phyloP scores from a whole-genome alignment of 2,888 invertebrate genomes.

The Dugesia japonica region DNA sequence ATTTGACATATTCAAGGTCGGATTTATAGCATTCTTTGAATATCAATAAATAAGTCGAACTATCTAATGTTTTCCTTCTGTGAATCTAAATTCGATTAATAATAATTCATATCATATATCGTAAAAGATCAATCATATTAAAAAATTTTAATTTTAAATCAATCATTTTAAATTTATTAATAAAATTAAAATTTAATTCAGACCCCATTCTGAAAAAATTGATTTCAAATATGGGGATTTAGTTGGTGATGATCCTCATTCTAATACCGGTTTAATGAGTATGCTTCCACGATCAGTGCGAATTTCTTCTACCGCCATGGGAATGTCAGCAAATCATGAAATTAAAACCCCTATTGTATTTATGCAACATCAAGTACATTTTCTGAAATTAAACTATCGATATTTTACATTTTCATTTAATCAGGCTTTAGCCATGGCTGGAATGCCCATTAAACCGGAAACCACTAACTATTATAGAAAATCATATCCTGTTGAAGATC shows the following conservation, averaged over 20 bases:
- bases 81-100: too few species aligned
- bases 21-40: too few species aligned
- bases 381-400: too few species aligned
- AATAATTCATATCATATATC: too few species aligned
- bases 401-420: too few species aligned
- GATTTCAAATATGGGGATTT: slow-evolving; percentile 2
- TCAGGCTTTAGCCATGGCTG: neutral
- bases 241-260: neutral
- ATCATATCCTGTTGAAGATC: neutral
- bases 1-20: too few species aligned
- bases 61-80: too few species aligned
- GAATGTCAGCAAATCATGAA: slow-evolving; percentile 8
- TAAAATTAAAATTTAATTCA: neutral
- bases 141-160: too few species aligned
- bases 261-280: neutral
- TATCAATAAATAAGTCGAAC: too few species aligned
- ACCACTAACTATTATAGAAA: neutral
- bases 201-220: neutral
- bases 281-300: neutral
- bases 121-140: too few species aligned
- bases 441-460: neutral
- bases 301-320: neutral
- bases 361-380: slow-evolving; percentile 1
- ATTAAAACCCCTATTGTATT: neutral
- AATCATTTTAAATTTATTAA: neutral